These are phyloP conservation scores for Venturia canescens DNA, from an alignment of 1,140 invertebrate genomes.

Conservation along the genomic window DNA sequence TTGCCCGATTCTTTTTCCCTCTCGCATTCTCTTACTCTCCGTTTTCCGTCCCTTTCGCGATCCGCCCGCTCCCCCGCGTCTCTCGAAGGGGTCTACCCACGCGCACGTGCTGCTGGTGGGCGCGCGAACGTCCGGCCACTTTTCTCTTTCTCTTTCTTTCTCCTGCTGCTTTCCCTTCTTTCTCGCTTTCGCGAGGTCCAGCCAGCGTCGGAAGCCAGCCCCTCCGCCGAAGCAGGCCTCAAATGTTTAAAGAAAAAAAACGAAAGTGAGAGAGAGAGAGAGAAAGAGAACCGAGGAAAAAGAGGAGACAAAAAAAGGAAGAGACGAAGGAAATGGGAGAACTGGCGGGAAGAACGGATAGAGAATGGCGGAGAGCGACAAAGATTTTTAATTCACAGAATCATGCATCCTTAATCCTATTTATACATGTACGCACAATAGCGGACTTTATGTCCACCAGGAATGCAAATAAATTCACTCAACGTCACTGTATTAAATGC, in stretches of 20 bases:
- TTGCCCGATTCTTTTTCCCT: constrained; percentile 30
- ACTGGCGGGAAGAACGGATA: neutral
- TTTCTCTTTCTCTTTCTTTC: too few species aligned
- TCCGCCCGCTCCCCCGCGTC: neutral
- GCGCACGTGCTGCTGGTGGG: constrained; percentile 25
- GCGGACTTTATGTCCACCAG: neutral
- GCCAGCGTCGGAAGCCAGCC: constrained; percentile 18
- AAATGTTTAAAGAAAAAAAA: neutral
- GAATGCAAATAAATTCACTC: constrained; percentile 21
- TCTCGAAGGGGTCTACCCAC: constrained; percentile 35
- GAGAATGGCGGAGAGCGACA: too few species aligned
- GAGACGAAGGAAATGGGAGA: neutral
- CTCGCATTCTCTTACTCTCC: constrained; percentile 14
- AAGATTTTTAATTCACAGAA: neutral
- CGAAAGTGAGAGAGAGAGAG: neutral
- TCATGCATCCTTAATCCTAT: constrained; percentile 14
- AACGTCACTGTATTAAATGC: neutral
- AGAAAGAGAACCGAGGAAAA: neutral
- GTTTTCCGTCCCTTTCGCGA: constrained; percentile 28
- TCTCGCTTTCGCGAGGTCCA: constrained; percentile 3
- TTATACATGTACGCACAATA: constrained; percentile 14
- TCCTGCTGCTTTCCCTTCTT: too few species aligned
- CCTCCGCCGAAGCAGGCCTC: constrained; percentile 12
- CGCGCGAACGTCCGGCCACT: neutral
- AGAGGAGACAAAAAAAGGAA: neutral